Conservation (phyloP, 2,888 invertebrate genomes). For the Lasioglossum marginatum region DNA sequence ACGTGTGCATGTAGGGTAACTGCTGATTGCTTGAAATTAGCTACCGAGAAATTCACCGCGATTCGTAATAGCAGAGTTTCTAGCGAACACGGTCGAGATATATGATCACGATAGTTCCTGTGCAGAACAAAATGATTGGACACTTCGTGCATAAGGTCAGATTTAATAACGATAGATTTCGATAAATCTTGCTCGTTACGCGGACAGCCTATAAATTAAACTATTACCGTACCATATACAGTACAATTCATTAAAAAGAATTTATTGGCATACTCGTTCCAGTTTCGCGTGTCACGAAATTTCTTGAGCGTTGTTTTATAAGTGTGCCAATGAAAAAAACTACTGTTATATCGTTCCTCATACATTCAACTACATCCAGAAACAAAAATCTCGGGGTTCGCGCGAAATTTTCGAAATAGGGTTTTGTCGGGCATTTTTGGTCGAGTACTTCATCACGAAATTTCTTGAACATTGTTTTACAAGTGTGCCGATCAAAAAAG, state of each 20-base stretch:
- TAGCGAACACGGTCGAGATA: neutral
- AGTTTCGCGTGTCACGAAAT: too few species aligned
- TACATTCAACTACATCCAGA: too few species aligned
- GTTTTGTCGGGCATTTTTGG: too few species aligned
- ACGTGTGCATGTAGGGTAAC: constrained; percentile 5
- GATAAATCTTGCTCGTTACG: neutral
- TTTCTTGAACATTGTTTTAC: too few species aligned
- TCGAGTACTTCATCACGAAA: too few species aligned
- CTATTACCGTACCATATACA: neutral
- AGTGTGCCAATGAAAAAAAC: too few species aligned
- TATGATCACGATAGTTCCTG: neutral
- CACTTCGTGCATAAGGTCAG: neutral
- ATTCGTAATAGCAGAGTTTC: neutral
- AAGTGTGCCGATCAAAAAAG: too few species aligned
- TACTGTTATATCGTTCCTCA: too few species aligned
- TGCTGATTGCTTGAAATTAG: constrained; percentile 28
- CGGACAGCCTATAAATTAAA: neutral
- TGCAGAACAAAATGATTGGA: neutral
- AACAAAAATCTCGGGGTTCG: neutral
- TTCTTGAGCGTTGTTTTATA: too few species aligned
- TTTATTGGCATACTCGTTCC: too few species aligned
- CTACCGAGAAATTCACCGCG: constrained; percentile 17
- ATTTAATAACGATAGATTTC: neutral
- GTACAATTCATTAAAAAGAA: neutral
- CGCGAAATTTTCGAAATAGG: rapidly evolving